Conservation (phyloP, 2,797 vertebrate species). For the Hafferia zeledoni region DNA sequence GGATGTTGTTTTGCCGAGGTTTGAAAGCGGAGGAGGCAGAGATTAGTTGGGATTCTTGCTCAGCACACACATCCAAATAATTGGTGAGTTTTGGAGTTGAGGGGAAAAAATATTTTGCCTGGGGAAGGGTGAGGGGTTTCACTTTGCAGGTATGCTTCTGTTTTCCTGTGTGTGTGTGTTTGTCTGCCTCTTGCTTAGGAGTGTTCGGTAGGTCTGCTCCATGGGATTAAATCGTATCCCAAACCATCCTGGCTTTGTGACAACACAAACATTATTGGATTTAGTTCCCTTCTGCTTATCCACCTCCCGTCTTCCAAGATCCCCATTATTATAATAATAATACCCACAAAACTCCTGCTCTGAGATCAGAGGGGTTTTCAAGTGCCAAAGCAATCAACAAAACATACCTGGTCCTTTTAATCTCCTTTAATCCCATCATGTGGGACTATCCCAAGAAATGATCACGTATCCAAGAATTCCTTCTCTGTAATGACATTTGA, state of each 20-base stretch:
- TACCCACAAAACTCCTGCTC: constrained; percentile 34
- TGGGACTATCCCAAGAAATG: constrained; percentile 24
- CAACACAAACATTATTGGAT: constrained; percentile 59
- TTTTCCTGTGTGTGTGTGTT: constrained; percentile 1
- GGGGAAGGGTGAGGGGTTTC: neutral
- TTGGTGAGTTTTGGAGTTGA: neutral
- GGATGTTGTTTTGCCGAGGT: neutral
- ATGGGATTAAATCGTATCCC: constrained; percentile 51
- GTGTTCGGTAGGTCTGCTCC: constrained; percentile 18
- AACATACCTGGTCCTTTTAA: constrained; percentile 57
- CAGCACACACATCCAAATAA: neutral
- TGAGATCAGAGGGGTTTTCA: constrained; percentile 48
- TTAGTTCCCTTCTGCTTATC: constrained; percentile 53
- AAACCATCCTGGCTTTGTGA: constrained; percentile 54
- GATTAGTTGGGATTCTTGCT: neutral
- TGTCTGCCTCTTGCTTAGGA: constrained; percentile 21
- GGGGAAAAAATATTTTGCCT: neutral
- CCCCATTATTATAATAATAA: constrained; percentile 42
- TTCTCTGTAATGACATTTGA: constrained; percentile 9
- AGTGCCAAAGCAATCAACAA: constrained; percentile 48
- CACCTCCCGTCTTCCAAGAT: neutral
- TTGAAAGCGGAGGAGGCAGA: neutral
- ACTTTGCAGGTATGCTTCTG: neutral
- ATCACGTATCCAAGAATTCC: neutral
- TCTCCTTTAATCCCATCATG: constrained; percentile 33